These are phyloP conservation scores for Idris sp. DNA, from an alignment of 1,140 invertebrate genomes.

Conservation along the genomic window DNA sequence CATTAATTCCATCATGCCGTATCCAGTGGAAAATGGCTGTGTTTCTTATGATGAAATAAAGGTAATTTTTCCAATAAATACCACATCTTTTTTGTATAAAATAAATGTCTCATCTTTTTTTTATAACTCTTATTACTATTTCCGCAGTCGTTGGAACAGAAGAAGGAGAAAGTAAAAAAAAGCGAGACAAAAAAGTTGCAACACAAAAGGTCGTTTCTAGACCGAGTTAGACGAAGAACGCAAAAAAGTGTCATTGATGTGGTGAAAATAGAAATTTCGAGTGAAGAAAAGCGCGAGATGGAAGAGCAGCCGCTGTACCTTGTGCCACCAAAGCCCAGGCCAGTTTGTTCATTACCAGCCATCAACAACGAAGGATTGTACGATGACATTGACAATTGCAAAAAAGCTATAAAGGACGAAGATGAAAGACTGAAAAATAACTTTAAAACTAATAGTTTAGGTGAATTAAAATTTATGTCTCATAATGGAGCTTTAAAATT, in stretches of 20 bases:
- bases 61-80: too few species aligned
- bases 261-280: conserved; percentile 1
- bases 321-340: conserved; percentile 23
- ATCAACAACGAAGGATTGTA: conserved; percentile 21
- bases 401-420: conserved; percentile 17
- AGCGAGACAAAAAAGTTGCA: conserved; percentile 28
- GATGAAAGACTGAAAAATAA: conserved; percentile 42
- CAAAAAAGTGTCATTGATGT: conserved; percentile 5
- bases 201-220: conserved; percentile 41
- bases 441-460: conserved; percentile 27
- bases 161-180: too few species aligned
- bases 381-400: conserved; percentile 42
- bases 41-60: too few species aligned
- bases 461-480: conserved; percentile 10
- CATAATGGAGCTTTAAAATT: too few species aligned
- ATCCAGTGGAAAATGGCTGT: background rate
- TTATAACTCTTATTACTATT: too few species aligned
- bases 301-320: conserved; percentile 22
- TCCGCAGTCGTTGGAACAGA: too few species aligned
- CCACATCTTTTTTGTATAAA: too few species aligned
- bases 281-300: background rate
- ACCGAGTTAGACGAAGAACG: conserved; percentile 21
- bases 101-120: too few species aligned
- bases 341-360: conserved; percentile 9
- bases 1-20: conserved; percentile 18